phyloP scores from a whole-genome alignment of 2,888 invertebrate species.

The Hirtodrosophila histrioides region DNA sequence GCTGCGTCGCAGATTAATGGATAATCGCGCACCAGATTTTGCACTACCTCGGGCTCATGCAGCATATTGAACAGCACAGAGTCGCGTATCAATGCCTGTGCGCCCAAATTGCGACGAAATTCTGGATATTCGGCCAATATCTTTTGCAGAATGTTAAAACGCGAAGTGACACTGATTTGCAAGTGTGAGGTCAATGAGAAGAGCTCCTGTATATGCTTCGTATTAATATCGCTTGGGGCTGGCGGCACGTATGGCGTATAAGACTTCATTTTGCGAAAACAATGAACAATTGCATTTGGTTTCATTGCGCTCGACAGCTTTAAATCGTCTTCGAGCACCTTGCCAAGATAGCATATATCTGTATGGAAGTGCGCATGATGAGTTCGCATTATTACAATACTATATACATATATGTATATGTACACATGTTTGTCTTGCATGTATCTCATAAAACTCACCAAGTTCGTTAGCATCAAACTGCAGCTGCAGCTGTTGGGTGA shows the following conservation, averaged over 20 bases:
- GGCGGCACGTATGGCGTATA: constrained; percentile 70
- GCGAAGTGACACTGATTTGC: constrained; percentile 84
- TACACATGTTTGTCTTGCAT: neutral
- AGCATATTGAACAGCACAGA: constrained; percentile 89
- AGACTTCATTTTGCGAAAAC: constrained; percentile 83
- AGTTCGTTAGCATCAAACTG: constrained; percentile 85
- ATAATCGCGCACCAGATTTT: constrained; percentile 88
- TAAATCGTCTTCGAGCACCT: constrained; percentile 86
- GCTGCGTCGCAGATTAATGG: constrained; percentile 89
- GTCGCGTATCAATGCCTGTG: constrained; percentile 89
- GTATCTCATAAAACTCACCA: constrained; percentile 83
- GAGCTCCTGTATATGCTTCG: constrained; percentile 71
- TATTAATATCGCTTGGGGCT: constrained; percentile 59
- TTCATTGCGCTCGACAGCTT: constrained; percentile 85
- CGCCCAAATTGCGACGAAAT: constrained; percentile 88
- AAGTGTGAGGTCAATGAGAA: constrained; percentile 83
- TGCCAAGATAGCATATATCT: constrained; percentile 89
- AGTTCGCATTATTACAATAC: constrained; percentile 45
- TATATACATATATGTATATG: neutral
- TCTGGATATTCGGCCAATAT: constrained; percentile 89
- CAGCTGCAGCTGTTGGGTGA: constrained; percentile 85
- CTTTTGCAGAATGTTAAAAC: constrained; percentile 86
- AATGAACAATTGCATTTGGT: constrained; percentile 86
- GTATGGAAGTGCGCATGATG: constrained; percentile 49
- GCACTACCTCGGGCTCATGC: constrained; percentile 87